A percentile compares a stretch with the other conserved stretches of the same genome.
Evolutionary conservation across 2,113 vertebrate species (phyloP).

Genomic region (Lethenteron camtschaticum): DNA sequence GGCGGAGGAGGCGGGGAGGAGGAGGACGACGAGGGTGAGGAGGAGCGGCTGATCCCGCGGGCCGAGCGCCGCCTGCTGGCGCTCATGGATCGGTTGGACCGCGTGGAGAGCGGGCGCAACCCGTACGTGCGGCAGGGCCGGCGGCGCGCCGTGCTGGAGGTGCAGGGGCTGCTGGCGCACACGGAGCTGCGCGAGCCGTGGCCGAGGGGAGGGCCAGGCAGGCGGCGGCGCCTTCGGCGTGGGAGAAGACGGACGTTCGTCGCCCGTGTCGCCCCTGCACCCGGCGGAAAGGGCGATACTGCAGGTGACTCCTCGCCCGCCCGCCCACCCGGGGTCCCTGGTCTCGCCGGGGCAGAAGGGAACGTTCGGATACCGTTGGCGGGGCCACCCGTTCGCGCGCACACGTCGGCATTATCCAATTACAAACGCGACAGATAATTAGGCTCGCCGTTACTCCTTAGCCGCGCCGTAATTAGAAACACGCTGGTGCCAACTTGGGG

Average conservation of each 20-base stretch:
- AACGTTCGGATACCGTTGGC: too few relatives aligned
- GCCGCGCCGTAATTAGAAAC: too few relatives aligned
- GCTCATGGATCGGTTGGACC: slow-evolving; percentile 53
- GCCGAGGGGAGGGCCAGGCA: slow-evolving; percentile 9
- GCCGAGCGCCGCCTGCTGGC: slow-evolving; percentile 30
- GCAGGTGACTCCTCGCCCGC: neutral
- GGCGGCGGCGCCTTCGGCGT: neutral
- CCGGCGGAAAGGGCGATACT: neutral
- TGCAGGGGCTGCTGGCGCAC: slow-evolving; percentile 62
- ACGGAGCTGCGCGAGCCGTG: slow-evolving; percentile 20
- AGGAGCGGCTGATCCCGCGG: neutral
- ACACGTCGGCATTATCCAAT: too few relatives aligned
- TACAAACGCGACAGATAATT: too few relatives aligned
- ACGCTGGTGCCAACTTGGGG: too few relatives aligned
- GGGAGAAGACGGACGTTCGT: too few relatives aligned
- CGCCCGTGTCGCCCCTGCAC: neutral
- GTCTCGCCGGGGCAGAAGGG: too few relatives aligned
- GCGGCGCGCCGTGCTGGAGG: slow-evolving; percentile 61
- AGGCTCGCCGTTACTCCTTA: too few relatives aligned
- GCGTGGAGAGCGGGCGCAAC: slow-evolving; percentile 64
- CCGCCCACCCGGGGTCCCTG: neutral
- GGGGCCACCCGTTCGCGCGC: too few relatives aligned
- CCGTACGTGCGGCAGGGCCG: slow-evolving; percentile 85
- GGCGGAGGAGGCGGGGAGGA: neutral
- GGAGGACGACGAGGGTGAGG: neutral